These are phyloP conservation scores for Percopsis transmontana DNA, from an alignment of 2,113 vertebrate species.

Conservation along the genomic window DNA sequence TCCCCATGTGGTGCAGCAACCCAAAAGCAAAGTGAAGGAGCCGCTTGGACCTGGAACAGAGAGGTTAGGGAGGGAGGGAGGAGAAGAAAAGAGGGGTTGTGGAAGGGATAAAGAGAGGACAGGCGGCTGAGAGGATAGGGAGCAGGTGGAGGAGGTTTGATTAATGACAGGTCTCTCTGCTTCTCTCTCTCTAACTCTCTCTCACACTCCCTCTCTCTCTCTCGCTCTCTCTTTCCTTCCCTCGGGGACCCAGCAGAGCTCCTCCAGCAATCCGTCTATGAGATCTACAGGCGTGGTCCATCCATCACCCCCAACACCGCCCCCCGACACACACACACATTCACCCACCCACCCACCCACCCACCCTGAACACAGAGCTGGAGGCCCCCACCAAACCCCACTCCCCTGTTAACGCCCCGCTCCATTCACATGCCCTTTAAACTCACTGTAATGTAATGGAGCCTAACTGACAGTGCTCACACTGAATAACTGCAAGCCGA, in stretches of 20 bases:
- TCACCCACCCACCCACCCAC: slow-evolving; percentile 20
- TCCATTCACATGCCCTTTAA: slow-evolving; percentile 1
- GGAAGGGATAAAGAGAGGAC: slow-evolving; percentile 49
- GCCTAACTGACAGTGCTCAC: background rate
- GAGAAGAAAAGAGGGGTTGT: slow-evolving; percentile 24
- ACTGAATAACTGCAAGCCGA: no score
- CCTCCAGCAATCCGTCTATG: slow-evolving; percentile 50
- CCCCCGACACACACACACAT: slow-evolving; percentile 6
- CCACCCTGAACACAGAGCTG: slow-evolving; percentile 37
- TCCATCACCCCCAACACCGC: slow-evolving; percentile 59
- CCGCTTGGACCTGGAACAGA: slow-evolving; percentile 34
- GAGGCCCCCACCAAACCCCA: background rate
- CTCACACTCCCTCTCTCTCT: slow-evolving; percentile 5
- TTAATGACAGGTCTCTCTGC: slow-evolving; percentile 66
- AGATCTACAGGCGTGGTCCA: slow-evolving; percentile 60
- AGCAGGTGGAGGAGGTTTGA: slow-evolving; percentile 74
- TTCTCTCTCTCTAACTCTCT: slow-evolving; percentile 16
- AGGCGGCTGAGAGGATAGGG: slow-evolving; percentile 50
- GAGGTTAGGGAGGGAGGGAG: background rate
- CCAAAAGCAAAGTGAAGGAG: slow-evolving; percentile 19
- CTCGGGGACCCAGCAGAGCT: slow-evolving; percentile 60
- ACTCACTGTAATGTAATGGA: background rate
- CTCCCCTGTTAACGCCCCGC: slow-evolving; percentile 37
- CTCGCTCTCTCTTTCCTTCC: slow-evolving; percentile 18
- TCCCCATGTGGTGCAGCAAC: slow-evolving; percentile 41